These are phyloP conservation scores for Helostoma temminkii DNA, from an alignment of 2,797 vertebrate species.

Conservation along the genomic window DNA sequence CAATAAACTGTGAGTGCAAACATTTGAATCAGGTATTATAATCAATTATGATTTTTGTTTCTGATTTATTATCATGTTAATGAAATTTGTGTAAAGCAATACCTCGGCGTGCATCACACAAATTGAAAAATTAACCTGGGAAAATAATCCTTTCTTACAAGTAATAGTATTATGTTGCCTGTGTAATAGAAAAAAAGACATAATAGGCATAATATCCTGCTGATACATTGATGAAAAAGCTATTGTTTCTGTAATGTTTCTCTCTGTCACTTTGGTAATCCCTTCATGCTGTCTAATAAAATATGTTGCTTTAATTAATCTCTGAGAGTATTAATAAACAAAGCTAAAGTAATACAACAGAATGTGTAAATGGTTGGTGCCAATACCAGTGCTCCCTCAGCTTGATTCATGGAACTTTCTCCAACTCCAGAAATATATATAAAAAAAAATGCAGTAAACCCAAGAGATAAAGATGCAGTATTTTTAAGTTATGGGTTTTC, in stretches of 20 bases:
- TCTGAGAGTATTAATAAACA: constrained; percentile 69
- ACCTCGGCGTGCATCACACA: neutral
- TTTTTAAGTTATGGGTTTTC: constrained; percentile 19
- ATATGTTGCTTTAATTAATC: constrained; percentile 74
- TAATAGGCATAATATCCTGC: constrained; percentile 51
- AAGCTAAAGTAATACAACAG: constrained; percentile 39
- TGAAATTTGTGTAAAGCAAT: constrained; percentile 9
- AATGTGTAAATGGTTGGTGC: constrained; percentile 34
- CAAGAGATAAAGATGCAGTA: constrained; percentile 9
- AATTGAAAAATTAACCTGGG: constrained; percentile 16
- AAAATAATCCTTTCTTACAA: constrained; percentile 46
- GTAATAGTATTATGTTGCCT: constrained; percentile 44
- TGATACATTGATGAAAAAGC: constrained; percentile 67
- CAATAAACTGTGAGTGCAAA: neutral
- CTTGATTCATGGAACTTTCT: constrained; percentile 53
- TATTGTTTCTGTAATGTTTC: constrained; percentile 47
- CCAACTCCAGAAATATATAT: constrained; percentile 55
- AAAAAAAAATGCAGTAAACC: neutral
- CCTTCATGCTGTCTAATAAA: constrained; percentile 63
- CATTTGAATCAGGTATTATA: constrained; percentile 5
- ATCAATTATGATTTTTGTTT: neutral
- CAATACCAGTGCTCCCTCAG: constrained; percentile 32
- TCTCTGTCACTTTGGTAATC: constrained; percentile 53
- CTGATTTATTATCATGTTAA: neutral
- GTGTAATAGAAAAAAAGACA: constrained; percentile 32